These are phyloP conservation scores for mouse (Mus musculus) DNA, from an alignment of 2,113 vertebrate species.

Conservation along the genomic window DNA sequence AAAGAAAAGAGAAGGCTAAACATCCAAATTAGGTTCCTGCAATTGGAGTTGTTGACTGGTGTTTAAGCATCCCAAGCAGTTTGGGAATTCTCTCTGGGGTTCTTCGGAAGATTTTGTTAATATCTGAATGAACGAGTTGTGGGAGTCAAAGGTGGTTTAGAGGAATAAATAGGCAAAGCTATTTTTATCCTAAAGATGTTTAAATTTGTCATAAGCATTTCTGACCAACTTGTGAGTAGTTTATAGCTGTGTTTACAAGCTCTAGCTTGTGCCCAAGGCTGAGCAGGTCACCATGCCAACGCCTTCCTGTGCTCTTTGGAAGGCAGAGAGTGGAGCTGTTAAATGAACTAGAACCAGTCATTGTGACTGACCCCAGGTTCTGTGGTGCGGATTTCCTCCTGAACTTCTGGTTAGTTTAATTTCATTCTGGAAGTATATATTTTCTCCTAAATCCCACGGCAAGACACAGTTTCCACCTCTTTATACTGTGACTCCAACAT, in stretches of 20 bases:
- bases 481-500: neutral
- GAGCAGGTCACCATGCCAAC: neutral
- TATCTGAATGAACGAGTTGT: conserved; percentile 44
- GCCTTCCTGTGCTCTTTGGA: neutral
- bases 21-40: conserved; percentile 12
- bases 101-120: conserved; percentile 27
- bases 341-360: neutral
- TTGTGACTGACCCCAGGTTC: neutral
- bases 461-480: neutral
- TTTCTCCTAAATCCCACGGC: neutral
- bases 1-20: neutral
- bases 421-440: conserved; percentile 2
- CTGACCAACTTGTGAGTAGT: conserved; percentile 43
- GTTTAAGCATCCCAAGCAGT: conserved; percentile 33
- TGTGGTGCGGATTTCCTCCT: conserved; percentile 1
- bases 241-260: conserved; percentile 39
- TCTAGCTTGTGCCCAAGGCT: conserved; percentile 17
- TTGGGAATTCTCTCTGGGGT: conserved; percentile 34
- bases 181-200: conserved; percentile 75
- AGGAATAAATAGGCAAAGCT: conserved; percentile 59
- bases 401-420: conserved; percentile 51
- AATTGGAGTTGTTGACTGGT: neutral
- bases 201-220: conserved; percentile 61
- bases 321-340: neutral
- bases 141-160: conserved; percentile 46